Percentiles rank a stretch among this genome's conserved stretches.
phyloP scores from a whole-genome alignment of 2,113 vertebrate genomes.

The Melanostigma gelatinosum region DNA sequence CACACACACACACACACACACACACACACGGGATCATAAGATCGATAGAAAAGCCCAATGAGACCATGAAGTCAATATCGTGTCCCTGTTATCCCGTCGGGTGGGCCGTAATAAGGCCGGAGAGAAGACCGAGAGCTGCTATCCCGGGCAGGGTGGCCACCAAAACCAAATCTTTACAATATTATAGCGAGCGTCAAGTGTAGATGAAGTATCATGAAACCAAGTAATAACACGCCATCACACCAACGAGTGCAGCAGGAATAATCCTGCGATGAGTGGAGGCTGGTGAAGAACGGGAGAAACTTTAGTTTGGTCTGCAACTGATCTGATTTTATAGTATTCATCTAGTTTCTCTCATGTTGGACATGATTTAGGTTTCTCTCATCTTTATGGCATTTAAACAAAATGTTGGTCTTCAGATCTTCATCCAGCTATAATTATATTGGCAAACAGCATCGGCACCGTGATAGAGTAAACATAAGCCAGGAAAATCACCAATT shows the following conservation, averaged over 20 bases:
- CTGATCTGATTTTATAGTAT: neutral
- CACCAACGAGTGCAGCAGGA: slow-evolving; percentile 14
- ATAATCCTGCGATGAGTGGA: slow-evolving; percentile 1
- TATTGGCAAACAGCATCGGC: neutral
- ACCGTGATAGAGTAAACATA: neutral
- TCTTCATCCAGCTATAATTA: neutral
- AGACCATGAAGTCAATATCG: slow-evolving; percentile 73
- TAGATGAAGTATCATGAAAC: slow-evolving; percentile 66
- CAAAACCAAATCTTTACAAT: slow-evolving; percentile 59
- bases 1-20: slow-evolving; percentile 22
- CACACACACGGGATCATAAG: slow-evolving; percentile 41
- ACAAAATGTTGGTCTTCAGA: neutral
- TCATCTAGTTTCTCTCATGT: neutral
- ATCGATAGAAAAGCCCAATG: slow-evolving; percentile 65
- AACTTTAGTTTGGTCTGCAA: slow-evolving; percentile 3
- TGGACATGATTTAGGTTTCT: neutral
- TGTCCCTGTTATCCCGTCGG: slow-evolving; percentile 73
- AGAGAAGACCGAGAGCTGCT: slow-evolving; percentile 53
- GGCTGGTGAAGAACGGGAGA: neutral
- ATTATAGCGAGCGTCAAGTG: slow-evolving; percentile 52
- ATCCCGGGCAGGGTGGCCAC: slow-evolving; percentile 21
- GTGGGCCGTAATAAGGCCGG: slow-evolving; percentile 69
- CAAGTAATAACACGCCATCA: slow-evolving; percentile 60
- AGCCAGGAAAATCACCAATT: neutral
- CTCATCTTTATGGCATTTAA: neutral